Percentiles rank a stretch among this genome's conserved stretches.
Evolutionary conservation across 2,888 invertebrate species (phyloP).

Genomic region (Heteromyza rotundicornis): DNA sequence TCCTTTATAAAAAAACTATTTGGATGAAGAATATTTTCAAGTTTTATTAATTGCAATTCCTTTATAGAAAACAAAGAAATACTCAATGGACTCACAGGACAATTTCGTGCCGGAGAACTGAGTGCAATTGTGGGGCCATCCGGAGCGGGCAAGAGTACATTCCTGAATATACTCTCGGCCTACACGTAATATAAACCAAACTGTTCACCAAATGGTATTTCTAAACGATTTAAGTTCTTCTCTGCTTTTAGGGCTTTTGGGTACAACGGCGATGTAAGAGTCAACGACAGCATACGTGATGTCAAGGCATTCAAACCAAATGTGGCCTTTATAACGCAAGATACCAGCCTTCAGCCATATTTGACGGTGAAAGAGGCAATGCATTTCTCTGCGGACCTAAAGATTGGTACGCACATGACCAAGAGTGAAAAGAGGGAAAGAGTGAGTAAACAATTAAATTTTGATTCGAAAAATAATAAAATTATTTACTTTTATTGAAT

Average conservation of each 20-base stretch:
- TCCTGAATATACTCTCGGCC: constrained; percentile 88
- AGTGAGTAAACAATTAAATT: constrained; percentile 63
- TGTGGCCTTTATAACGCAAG: constrained; percentile 91
- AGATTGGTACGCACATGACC: constrained; percentile 73
- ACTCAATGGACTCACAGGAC: constrained; percentile 69
- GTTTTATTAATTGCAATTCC: no score
- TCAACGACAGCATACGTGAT: constrained; percentile 75
- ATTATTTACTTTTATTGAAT: background rate
- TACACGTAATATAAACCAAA: constrained; percentile 77
- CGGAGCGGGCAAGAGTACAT: constrained; percentile 86
- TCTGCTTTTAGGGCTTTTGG: constrained; percentile 47
- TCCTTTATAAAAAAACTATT: no score
- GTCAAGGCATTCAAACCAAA: constrained; percentile 74
- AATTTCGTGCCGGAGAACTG: constrained; percentile 76
- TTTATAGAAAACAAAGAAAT: constrained; percentile 69
- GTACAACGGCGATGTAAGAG: constrained; percentile 71
- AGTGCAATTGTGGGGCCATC: constrained; percentile 90
- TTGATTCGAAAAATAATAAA: background rate
- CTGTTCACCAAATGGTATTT: background rate
- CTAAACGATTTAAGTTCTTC: background rate
- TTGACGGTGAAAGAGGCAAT: constrained; percentile 87
- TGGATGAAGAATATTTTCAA: no score
- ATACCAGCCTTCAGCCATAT: constrained; percentile 80
- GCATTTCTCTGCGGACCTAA: constrained; percentile 84
- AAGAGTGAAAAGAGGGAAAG: constrained; percentile 69